Base-by-base conservation (phyloP, 2,113 vertebrate species). In the Apeltes quadracus region DNA sequence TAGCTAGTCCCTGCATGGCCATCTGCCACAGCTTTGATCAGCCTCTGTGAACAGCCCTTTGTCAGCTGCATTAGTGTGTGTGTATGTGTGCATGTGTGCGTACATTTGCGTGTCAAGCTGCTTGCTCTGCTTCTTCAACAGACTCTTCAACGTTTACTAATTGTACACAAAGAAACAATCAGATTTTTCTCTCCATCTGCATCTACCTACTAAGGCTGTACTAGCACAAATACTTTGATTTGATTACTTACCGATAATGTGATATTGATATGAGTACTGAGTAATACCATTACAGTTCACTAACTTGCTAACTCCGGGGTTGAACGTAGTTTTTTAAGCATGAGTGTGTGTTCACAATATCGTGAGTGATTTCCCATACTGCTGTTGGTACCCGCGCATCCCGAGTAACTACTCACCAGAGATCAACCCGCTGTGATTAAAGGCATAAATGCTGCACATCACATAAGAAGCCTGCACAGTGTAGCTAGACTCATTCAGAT, bases 11-110 rank as follows among this genome's bases (percentile, higher is more conserved):
- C 82, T 78, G 85, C 81, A 75, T 80, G 74, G 71, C 83, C 86
- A 87, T 87, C 83, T 87, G 90, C 87, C 72, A 83, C 78, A 74
- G 80, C 85, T 90, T 89, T 89, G 87, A 90, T 89, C 82, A 82
- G 84, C 73, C 80, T 88, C 82, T 48, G 46, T 87, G 84, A 89
- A 80, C 87, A 65, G 78, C 76, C 61, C 76, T 89, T 88, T 90
- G 89, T 86, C 84, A 85, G 82, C 82, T 72, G 75, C 69, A 65
- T 85, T 36, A 23, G 64, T 69, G 61, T 73, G 56, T 41, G 57
- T 59, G 65, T 44, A 43, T 53, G 43, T 61, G 79, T 72, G 65
- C 54, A 44, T 46, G 67, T 36, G 53, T 46, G 69, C 32, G 48
- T 46, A 36, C 50, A 69, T 61, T 55, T 61, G 55, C 43, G 61